A percentile compares a stretch with the other conserved stretches of the same genome.
Evolutionary conservation across 2,797 vertebrate genomes (phyloP).

Genomic region (Remorina albescens): DNA sequence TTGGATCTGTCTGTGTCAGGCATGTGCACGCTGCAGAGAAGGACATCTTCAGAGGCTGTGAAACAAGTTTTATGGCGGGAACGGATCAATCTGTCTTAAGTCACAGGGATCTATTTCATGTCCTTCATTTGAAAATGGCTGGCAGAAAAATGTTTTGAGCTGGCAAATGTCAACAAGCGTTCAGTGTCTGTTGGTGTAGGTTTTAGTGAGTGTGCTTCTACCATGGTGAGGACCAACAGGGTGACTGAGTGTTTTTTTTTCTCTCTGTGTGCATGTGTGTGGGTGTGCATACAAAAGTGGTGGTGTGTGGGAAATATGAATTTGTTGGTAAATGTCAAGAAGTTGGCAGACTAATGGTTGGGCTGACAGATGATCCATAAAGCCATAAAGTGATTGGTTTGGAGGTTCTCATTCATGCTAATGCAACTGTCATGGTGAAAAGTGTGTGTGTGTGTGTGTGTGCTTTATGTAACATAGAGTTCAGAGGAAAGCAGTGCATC

Average conservation of each 20-base stretch:
- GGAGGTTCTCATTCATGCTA: conserved; percentile 77
- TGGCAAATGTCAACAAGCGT: conserved; percentile 80
- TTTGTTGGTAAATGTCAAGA: conserved; percentile 85
- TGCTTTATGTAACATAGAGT: conserved; percentile 12
- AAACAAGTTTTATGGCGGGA: conserved; percentile 73
- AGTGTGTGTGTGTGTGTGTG: conserved; percentile 22
- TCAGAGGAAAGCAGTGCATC: conserved; percentile 10
- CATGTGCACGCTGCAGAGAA: conserved; percentile 32
- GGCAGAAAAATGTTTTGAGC: conserved; percentile 71
- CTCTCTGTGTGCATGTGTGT: conserved; percentile 54
- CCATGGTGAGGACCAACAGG: conserved; percentile 56
- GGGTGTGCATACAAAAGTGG: conserved; percentile 45
- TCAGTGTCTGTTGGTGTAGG: conserved; percentile 55
- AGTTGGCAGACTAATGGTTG: conserved; percentile 79
- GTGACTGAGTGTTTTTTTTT: conserved; percentile 65
- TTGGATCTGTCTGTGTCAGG: conserved; percentile 73
- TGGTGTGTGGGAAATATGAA: conserved; percentile 77
- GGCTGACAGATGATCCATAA: conserved; percentile 82
- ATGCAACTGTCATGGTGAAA: conserved; percentile 67
- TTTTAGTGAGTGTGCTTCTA: conserved; percentile 58
- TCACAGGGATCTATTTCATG: conserved; percentile 75
- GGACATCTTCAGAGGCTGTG: conserved; percentile 59
- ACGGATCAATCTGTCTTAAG: conserved; percentile 81
- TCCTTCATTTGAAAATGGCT: conserved; percentile 76
- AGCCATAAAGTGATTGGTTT: conserved; percentile 78